Percentiles rank a stretch among this genome's conserved stretches.
phyloP scores from a whole-genome alignment of 2,113 vertebrate species.

The Coreoperca whiteheadi region DNA sequence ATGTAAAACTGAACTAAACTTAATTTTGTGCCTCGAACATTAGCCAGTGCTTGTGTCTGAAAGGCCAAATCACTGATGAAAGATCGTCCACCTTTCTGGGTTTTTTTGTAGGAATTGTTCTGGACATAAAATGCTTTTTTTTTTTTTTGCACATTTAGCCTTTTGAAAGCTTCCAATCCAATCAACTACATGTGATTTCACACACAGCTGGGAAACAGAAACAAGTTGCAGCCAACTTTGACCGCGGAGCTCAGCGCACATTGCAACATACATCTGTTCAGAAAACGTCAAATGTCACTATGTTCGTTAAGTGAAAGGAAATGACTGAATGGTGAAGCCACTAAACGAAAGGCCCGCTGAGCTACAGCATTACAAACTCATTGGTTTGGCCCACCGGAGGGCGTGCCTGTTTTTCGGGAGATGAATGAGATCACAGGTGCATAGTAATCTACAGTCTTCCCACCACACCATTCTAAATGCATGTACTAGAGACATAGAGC shows the following conservation, averaged over 20 bases:
- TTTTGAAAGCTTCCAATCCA: neutral
- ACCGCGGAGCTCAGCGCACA: neutral
- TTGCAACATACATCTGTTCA: neutral
- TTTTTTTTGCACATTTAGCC: neutral
- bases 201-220: neutral
- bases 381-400: conserved; percentile 1
- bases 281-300: neutral
- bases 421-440: conserved; percentile 12
- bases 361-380: neutral
- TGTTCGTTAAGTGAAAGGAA: neutral
- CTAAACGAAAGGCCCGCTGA: neutral
- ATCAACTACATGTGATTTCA: neutral
- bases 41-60: neutral
- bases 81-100: neutral
- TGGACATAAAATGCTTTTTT: neutral
- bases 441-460: conserved; percentile 2
- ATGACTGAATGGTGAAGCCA: neutral
- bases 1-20: conserved; percentile 10
- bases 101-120: neutral
- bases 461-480: neutral
- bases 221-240: neutral
- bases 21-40: conserved; percentile 8
- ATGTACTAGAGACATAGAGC: neutral
- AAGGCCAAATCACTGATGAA: conserved; percentile 4
- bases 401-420: neutral